Evolutionary conservation across 2,888 invertebrate species (phyloP).

Genomic region (Cataglyphis livida): DNA sequence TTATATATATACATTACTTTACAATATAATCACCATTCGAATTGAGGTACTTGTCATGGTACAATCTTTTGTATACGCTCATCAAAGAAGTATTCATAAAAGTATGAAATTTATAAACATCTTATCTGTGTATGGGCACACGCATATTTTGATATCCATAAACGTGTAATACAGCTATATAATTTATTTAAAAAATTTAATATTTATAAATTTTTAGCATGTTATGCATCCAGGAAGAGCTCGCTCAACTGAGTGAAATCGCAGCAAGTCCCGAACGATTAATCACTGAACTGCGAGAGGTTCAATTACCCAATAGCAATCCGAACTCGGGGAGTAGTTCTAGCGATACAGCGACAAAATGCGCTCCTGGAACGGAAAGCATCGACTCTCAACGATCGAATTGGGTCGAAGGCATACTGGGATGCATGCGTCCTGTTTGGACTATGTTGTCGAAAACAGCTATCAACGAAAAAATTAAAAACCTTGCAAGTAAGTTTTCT

Average conservation of each 20-base stretch:
- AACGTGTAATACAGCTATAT: background rate
- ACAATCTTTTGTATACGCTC: too few relatives aligned
- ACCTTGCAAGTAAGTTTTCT: conserved; percentile 87
- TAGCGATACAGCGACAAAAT: conserved; percentile 81
- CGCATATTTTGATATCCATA: background rate
- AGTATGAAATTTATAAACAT: conserved; percentile 9
- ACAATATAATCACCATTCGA: too few relatives aligned
- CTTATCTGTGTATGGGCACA: background rate
- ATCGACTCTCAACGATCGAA: conserved; percentile 87
- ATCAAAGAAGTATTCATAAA: too few relatives aligned
- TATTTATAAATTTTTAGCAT: conserved; percentile 86
- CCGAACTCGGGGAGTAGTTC: conserved; percentile 79
- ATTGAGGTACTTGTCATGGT: too few relatives aligned
- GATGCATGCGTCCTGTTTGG: conserved; percentile 95
- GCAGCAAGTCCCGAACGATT: conserved; percentile 78
- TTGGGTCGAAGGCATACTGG: conserved; percentile 94
- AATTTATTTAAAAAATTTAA: background rate
- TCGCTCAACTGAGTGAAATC: conserved; percentile 87
- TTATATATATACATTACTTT: too few relatives aligned
- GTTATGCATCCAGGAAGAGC: conserved; percentile 89
- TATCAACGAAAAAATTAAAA: conserved; percentile 89
- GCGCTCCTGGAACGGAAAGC: conserved; percentile 78
- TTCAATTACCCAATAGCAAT: conserved; percentile 78
- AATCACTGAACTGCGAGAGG: conserved; percentile 75
- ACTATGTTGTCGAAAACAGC: conserved; percentile 94